Conservation (phyloP, 2,113 vertebrate species). For the Verasper variegatus region DNA sequence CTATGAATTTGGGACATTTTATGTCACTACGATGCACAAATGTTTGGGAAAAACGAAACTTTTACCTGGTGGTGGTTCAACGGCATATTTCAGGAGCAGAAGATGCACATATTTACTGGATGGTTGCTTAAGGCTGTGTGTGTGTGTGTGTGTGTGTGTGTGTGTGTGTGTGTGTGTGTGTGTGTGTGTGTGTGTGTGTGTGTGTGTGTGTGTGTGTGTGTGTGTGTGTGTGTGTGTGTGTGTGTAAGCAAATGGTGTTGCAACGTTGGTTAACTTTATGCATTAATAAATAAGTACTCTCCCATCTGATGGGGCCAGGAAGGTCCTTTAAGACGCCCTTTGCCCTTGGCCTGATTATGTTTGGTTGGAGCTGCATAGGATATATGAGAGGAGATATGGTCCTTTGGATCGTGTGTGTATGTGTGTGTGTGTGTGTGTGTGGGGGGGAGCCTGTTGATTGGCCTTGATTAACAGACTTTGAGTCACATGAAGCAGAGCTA, state of each 20-base stretch:
- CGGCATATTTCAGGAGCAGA: no score
- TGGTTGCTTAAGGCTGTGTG: no score
- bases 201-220: no score
- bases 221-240: no score
- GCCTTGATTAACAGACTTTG: conserved; percentile 75
- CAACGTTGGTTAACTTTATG: background rate
- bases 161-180: no score
- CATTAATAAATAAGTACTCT: background rate
- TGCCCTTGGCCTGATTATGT: conserved; percentile 73
- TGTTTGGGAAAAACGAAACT: no score
- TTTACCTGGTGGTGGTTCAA: no score
- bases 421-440: conserved; percentile 35
- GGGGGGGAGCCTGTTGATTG: conserved; percentile 73
- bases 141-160: no score
- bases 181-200: no score
- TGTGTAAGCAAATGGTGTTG: background rate
- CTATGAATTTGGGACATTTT: no score
- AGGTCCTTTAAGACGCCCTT: conserved; percentile 47
- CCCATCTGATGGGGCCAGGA: background rate
- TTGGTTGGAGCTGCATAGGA: conserved; percentile 48
- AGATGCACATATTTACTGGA: no score
- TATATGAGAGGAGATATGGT: conserved; percentile 49
- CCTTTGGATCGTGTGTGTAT: conserved; percentile 26
- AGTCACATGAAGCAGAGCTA: conserved; percentile 55
- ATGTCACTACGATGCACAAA: no score